phyloP scores from a whole-genome alignment of 2,797 vertebrate genomes.

The Enteromius viviparus region DNA sequence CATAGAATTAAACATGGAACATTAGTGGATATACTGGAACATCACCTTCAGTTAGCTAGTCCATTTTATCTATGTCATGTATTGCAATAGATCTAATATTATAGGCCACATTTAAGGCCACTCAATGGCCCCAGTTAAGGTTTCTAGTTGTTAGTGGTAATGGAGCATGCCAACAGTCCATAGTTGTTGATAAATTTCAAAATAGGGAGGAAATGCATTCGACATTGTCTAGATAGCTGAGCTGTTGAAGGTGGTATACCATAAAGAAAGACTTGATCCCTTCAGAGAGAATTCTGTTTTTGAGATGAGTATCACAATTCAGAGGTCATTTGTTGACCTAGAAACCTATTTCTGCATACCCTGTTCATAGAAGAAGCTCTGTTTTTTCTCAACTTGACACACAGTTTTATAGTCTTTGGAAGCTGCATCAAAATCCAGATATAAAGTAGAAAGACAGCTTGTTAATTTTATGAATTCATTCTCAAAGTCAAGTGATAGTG shows the following conservation, averaged over 20 bases:
- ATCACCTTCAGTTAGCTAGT: neutral
- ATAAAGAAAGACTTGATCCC: neutral
- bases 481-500: neutral
- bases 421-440: slow-evolving; percentile 16
- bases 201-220: neutral
- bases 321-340: slow-evolving; percentile 12
- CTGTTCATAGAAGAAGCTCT: slow-evolving; percentile 16
- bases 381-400: slow-evolving; percentile 48
- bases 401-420: slow-evolving; percentile 25
- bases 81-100: neutral
- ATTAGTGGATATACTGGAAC: no score
- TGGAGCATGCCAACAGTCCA: neutral
- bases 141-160: neutral
- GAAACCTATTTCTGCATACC: slow-evolving; percentile 17
- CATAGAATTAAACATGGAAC: neutral
- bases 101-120: neutral
- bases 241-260: neutral
- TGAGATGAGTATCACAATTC: slow-evolving; percentile 19
- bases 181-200: neutral
- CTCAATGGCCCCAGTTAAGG: neutral
- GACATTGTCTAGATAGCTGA: neutral
- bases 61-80: neutral
- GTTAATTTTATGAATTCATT: slow-evolving; percentile 9
- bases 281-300: slow-evolving; percentile 47
- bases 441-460: slow-evolving; percentile 29